Percentiles rank a stretch among this genome's conserved stretches.
phyloP scores from a whole-genome alignment of 1,140 invertebrate species.

The Panonychus citri region DNA sequence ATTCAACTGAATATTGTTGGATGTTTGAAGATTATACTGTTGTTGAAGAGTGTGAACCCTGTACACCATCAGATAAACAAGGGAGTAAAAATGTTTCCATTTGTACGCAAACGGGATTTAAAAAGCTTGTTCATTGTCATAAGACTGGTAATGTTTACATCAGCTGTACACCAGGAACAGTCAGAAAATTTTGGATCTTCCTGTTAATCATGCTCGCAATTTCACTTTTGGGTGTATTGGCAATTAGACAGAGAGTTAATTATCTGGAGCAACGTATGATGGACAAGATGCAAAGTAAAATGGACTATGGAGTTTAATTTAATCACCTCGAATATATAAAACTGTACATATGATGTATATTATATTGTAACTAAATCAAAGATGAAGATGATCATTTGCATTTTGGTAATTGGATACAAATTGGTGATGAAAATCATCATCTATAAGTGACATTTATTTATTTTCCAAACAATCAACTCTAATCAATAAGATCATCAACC shows the following conservation, averaged over 20 bases:
- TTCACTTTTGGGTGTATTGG: conserved; percentile 33
- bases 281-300: no score
- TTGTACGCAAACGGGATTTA: conserved; percentile 42
- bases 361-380: no score
- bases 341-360: no score
- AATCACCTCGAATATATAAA: no score
- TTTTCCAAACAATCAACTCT: no score
- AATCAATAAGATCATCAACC: no score
- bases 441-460: no score
- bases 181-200: conserved; percentile 53
- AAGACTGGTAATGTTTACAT: conserved; percentile 38
- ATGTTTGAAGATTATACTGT: conserved; percentile 14
- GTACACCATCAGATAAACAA: conserved; percentile 30
- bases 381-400: no score
- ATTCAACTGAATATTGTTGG: conserved; percentile 13
- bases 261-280: conserved; percentile 25
- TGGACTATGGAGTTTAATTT: no score
- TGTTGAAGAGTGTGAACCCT: conserved; percentile 32
- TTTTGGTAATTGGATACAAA: no score
- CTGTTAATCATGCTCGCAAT: conserved; percentile 42
- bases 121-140: conserved; percentile 40
- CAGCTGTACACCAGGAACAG: conserved; percentile 19
- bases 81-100: conserved; percentile 37
- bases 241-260: conserved; percentile 31
- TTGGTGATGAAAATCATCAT: no score